Percentiles rank a stretch among this genome's conserved stretches.
Evolutionary conservation across 2,888 invertebrate genomes (phyloP).

Genomic region (Agonopterix subpropinquella): DNA sequence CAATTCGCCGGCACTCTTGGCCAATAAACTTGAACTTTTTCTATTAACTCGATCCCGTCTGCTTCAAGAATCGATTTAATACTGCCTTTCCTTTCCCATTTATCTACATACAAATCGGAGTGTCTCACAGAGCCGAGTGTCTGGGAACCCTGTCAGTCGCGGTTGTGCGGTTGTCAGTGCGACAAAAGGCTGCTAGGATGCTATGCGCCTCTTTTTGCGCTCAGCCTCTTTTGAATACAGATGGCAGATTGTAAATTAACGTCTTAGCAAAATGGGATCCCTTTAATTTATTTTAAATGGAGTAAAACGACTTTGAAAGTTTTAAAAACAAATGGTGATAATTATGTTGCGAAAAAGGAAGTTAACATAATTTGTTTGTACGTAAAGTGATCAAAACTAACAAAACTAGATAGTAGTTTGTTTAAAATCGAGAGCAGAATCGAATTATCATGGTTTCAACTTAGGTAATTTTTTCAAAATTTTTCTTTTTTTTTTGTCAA

Average conservation of each 20-base stretch:
- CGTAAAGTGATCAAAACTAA: too few relatives aligned
- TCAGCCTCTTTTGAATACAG: constrained; percentile 32
- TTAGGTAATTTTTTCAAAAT: too few relatives aligned
- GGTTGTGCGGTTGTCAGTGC: constrained; percentile 29
- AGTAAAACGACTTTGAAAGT: too few relatives aligned
- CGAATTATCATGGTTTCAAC: too few relatives aligned
- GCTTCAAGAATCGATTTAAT: constrained; percentile 32
- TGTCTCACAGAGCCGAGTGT: constrained; percentile 12
- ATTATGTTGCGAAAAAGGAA: too few relatives aligned
- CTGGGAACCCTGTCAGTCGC: constrained; percentile 27
- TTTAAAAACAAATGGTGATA: too few relatives aligned
- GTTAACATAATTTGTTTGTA: too few relatives aligned
- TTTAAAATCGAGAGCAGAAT: too few relatives aligned
- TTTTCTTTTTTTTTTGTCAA: too few relatives aligned
- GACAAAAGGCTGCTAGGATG: constrained; percentile 27
- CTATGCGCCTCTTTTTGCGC: constrained; percentile 28
- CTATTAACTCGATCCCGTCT: constrained; percentile 11
- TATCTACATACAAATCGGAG: constrained; percentile 49
- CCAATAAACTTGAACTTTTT: constrained; percentile 7
- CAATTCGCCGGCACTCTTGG: not conserved
- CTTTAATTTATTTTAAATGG: constrained; percentile 2
- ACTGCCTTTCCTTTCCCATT: constrained; percentile 25
- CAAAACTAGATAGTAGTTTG: too few relatives aligned
- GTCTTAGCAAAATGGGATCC: constrained; percentile 8
- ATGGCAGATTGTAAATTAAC: constrained; percentile 31